Percentiles rank a stretch among this genome's conserved stretches.
Conservation (phyloP, 2,113 vertebrate species). For the Oryzias celebensis region DNA sequence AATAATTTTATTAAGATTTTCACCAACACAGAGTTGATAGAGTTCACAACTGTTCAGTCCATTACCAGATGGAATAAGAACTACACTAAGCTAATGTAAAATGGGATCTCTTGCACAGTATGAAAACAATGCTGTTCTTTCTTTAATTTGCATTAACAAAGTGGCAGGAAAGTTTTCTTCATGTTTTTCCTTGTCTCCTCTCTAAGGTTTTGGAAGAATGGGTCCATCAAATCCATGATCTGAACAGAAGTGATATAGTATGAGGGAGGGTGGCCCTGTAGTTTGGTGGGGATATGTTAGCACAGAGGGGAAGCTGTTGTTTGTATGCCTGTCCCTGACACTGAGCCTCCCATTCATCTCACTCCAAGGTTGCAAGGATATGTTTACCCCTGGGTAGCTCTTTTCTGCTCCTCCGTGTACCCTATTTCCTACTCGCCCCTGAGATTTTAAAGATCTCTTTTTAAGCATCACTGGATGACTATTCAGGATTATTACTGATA, state of each 20-base stretch:
- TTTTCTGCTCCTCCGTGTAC: conserved; percentile 50
- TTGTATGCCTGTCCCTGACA: conserved; percentile 57
- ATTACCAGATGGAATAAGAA: no score
- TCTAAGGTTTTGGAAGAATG: conserved; percentile 61
- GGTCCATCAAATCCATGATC: conserved; percentile 74
- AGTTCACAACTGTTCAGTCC: no score
- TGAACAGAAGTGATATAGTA: conserved; percentile 71
- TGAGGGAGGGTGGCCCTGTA: conserved; percentile 58
- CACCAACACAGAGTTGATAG: no score
- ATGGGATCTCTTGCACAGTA: conserved; percentile 77
- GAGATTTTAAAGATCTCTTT: conserved; percentile 60
- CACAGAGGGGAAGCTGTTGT: conserved; percentile 66
- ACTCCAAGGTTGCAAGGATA: conserved; percentile 58
- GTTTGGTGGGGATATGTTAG: conserved; percentile 71
- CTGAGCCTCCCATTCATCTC: conserved; percentile 73
- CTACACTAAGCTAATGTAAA: no score
- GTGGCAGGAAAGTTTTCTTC: conserved; percentile 59
- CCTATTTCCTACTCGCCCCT: conserved; percentile 27
- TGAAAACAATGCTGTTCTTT: conserved; percentile 58
- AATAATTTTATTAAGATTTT: no score
- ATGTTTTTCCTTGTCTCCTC: conserved; percentile 23
- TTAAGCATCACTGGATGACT: conserved; percentile 73
- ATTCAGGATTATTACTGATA: conserved; percentile 71
- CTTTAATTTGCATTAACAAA: conserved; percentile 51
- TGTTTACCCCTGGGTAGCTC: conserved; percentile 56